These are phyloP conservation scores for Dendropsophus ebraccatus DNA, from an alignment of 2,113 vertebrate species.

Conservation along the genomic window DNA sequence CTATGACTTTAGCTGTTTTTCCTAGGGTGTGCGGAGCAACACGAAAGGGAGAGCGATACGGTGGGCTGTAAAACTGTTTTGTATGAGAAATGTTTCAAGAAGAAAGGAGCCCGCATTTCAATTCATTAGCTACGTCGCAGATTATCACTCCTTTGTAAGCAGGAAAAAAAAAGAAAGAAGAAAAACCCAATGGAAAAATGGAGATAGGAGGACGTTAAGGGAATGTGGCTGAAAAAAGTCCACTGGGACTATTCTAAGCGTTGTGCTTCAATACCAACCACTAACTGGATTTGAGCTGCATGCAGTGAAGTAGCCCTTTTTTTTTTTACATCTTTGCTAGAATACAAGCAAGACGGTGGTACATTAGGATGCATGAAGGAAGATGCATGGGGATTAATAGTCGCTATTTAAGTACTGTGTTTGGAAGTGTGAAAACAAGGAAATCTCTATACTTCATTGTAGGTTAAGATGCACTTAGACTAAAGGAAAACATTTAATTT, in stretches of 20 bases:
- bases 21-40: constrained; percentile 53
- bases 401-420: constrained; percentile 42
- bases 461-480: constrained; percentile 59
- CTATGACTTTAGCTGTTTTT: constrained; percentile 58
- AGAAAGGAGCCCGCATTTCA: constrained; percentile 37
- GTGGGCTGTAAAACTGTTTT: constrained; percentile 50
- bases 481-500: constrained; percentile 60
- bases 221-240: constrained; percentile 28
- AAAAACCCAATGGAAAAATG: constrained; percentile 32
- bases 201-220: constrained; percentile 31
- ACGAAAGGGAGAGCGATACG: constrained; percentile 54
- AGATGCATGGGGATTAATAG: constrained; percentile 55
- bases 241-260: not conserved
- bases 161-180: constrained; percentile 1
- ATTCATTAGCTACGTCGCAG: constrained; percentile 52
- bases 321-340: constrained; percentile 2
- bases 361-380: constrained; percentile 52
- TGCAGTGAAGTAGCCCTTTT: not conserved
- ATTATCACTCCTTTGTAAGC: constrained; percentile 30
- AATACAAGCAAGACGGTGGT: not conserved
- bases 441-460: constrained; percentile 56
- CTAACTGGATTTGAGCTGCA: not conserved
- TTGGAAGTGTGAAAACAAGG: constrained; percentile 55
- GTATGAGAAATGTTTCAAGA: constrained; percentile 47
- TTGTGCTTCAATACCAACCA: not conserved